These are phyloP conservation scores for Cheilosia pagana DNA, from an alignment of 2,888 invertebrate species.

Conservation along the genomic window DNA sequence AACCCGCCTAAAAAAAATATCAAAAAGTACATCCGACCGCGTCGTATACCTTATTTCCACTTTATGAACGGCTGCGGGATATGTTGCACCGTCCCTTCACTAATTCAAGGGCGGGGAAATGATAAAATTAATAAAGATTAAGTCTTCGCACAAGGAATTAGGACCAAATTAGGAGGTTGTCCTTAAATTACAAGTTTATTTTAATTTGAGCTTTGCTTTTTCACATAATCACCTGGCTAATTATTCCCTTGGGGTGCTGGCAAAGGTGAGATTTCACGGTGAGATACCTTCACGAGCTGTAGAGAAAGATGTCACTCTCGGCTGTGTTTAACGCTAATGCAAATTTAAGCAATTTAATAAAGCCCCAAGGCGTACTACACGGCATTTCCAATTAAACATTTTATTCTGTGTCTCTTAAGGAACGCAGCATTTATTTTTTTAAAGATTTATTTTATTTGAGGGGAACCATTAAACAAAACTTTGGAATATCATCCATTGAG, in stretches of 20 bases:
- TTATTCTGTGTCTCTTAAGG: too few relatives aligned
- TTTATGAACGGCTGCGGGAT: too few relatives aligned
- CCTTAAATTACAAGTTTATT: conserved; percentile 20
- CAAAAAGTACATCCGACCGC: too few relatives aligned
- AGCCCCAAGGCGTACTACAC: too few relatives aligned
- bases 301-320: neutral
- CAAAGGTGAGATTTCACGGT: conserved; percentile 10
- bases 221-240: conserved; percentile 59
- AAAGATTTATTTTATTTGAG: too few relatives aligned
- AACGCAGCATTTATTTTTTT: too few relatives aligned
- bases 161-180: conserved; percentile 13
- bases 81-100: too few relatives aligned
- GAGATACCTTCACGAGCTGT: neutral
- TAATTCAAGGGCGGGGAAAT: neutral
- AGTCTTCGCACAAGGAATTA: neutral
- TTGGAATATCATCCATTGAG: too few relatives aligned
- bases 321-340: neutral
- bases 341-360: neutral
- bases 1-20: too few relatives aligned
- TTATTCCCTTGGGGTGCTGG: conserved; percentile 43
- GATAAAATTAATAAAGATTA: conserved; percentile 1
- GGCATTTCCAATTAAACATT: too few relatives aligned
- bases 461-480: too few relatives aligned
- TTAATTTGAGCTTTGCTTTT: conserved; percentile 47
- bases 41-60: too few relatives aligned